A percentile compares a stretch with the other conserved stretches of the same genome.
Evolutionary conservation across 2,888 invertebrate species (phyloP).

Genomic region (Euclidia mi): DNA sequence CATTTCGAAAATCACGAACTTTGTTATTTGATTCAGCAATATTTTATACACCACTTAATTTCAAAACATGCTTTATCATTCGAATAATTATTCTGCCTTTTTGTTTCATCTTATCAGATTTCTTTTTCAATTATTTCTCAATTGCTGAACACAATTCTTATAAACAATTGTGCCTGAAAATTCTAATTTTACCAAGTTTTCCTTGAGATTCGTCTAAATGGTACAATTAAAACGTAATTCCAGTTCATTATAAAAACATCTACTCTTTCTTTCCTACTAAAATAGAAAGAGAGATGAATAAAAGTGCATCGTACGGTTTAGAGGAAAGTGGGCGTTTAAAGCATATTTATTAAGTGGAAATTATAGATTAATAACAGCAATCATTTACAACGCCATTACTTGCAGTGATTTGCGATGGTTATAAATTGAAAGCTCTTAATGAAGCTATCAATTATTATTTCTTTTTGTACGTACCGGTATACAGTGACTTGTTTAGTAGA

Average conservation of each 20-base stretch:
- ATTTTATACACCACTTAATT: too few species aligned
- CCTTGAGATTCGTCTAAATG: constrained; percentile 23
- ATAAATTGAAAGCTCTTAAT: constrained; percentile 61
- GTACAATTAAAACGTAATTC: constrained; percentile 43
- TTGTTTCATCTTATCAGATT: too few species aligned
- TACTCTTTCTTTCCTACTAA: constrained; percentile 27
- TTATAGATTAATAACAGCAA: constrained; percentile 73
- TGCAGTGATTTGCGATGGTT: constrained; percentile 60
- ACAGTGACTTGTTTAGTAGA: constrained; percentile 14
- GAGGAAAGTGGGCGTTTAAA: constrained; percentile 61
- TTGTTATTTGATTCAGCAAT: constrained; percentile 4
- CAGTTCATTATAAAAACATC: constrained; percentile 25
- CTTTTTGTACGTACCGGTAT: constrained; percentile 33
- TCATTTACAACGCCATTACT: constrained; percentile 68
- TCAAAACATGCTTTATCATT: too few species aligned
- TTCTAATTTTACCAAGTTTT: constrained; percentile 22
- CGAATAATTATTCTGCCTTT: too few species aligned
- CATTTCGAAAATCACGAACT: background rate
- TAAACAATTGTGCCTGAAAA: background rate
- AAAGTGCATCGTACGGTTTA: constrained; percentile 46
- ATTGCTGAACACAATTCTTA: background rate
- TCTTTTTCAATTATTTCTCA: too few species aligned
- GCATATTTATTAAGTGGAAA: constrained; percentile 70
- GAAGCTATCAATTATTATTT: constrained; percentile 46
- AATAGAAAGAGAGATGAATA: constrained; percentile 33